Conservation (phyloP, 2,888 invertebrate species). For the Brachypalpus laphriformis region DNA sequence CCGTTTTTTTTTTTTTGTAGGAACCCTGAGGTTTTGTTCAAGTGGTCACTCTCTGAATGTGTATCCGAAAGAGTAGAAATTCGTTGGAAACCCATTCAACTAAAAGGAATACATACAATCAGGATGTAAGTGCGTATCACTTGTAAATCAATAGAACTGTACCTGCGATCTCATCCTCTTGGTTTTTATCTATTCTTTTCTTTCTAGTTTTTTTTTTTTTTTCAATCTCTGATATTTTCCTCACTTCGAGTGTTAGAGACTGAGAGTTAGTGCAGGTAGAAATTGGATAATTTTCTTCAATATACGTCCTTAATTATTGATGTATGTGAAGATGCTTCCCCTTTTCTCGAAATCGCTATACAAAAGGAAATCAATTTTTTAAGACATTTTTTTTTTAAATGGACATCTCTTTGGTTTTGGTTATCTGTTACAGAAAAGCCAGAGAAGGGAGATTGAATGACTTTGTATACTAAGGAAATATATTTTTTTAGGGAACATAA, state of each 20-base stretch:
- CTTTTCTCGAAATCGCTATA: conserved; percentile 51
- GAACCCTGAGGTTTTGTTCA: conserved; percentile 72
- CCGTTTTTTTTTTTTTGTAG: conserved; percentile 35
- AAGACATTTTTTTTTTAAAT: conserved; percentile 30
- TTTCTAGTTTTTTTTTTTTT: conserved; percentile 21
- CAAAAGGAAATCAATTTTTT: conserved; percentile 59
- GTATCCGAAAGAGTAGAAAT: conserved; percentile 67
- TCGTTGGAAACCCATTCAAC: conserved; percentile 70
- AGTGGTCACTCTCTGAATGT: conserved; percentile 66
- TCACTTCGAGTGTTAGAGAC: conserved; percentile 28
- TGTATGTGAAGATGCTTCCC: conserved; percentile 62
- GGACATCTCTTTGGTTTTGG: conserved; percentile 41
- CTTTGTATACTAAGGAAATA: conserved; percentile 24
- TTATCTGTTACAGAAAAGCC: conserved; percentile 13
- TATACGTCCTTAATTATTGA: conserved; percentile 64
- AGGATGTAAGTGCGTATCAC: conserved; percentile 74
- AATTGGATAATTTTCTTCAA: conserved; percentile 60
- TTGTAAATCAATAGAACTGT: conserved; percentile 72
- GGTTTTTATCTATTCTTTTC: conserved; percentile 51
- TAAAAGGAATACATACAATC: conserved; percentile 64
- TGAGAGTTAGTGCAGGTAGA: conserved; percentile 47
- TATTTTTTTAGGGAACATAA: conserved; percentile 9
- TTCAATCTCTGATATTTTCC: conserved; percentile 51
- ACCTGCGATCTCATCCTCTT: conserved; percentile 72
- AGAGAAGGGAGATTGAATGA: conserved; percentile 1